A percentile compares a stretch with the other conserved stretches of the same genome.
These are phyloP conservation scores for Protomyctophum bolini DNA, from an alignment of 2,113 vertebrate genomes.

Conservation along the genomic window DNA sequence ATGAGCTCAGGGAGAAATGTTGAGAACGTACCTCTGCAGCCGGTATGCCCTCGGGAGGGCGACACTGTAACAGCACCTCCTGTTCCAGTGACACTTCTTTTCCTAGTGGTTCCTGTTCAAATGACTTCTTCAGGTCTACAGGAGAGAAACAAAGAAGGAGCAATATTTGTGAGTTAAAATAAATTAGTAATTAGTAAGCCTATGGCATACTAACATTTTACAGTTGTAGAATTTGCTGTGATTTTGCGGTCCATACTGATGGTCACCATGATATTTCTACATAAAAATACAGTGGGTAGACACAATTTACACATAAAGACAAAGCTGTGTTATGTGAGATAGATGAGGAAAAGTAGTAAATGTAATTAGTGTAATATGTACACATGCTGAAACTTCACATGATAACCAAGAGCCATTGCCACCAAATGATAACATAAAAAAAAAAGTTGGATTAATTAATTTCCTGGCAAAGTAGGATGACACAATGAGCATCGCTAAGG, in stretches of 20 bases:
- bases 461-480: not conserved
- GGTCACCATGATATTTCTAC: not conserved
- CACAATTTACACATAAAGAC: too few species aligned
- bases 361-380: too few species aligned
- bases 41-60: constrained; percentile 94
- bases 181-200: too few species aligned
- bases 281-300: not conserved
- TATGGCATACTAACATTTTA: not conserved
- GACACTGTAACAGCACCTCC: constrained; percentile 93
- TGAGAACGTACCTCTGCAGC: constrained; percentile 85
- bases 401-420: too few species aligned
- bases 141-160: constrained; percentile 25
- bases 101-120: constrained; percentile 93
- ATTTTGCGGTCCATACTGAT: not conserved
- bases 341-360: too few species aligned
- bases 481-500: not conserved
- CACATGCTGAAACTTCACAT: too few species aligned
- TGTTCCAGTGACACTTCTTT: constrained; percentile 95
- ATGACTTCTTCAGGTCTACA: constrained; percentile 91
- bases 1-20: constrained; percentile 10
- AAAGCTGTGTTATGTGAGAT: not conserved
- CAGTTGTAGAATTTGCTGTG: not conserved
- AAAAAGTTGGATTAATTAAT: not conserved
- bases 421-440: not conserved
- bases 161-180: too few species aligned